Base-by-base conservation (phyloP, 2,888 invertebrate species). In the Platypus cylindrus region DNA sequence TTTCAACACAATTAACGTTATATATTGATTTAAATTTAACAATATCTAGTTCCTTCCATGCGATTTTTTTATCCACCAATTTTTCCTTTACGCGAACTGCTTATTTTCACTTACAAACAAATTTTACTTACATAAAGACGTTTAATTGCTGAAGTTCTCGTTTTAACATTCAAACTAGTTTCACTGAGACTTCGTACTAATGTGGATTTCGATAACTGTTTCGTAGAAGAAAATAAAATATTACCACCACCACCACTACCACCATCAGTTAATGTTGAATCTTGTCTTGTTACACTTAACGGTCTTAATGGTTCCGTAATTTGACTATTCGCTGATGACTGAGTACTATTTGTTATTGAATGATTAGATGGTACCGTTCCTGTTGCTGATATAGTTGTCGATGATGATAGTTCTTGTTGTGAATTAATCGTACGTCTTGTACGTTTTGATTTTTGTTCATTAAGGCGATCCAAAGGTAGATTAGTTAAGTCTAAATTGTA, bases 401-500 rank as follows among this genome's bases (percentile, higher is more conserved):
- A 18, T 1, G 52, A 46, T 3, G 48, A 47, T 35, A 36, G 49
- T 35, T 44, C 49, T 41, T 58, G 57, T 9, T 51, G 52, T 42
- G 35, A 32, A 3, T 45, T 45, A 2, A 50, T 43, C 11, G 47
- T 47, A 32, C 69, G 67, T 24, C 75, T 66, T 11, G 72, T 65
- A 40, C 73, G 72, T 57, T 82, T 84, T 15, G 75, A 73, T 52
- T 85, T 84, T 50, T 78, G 80, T 52, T 84, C 84, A 27, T 77
- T 79, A 29, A 86, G 64, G 20, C 84, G 68, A 51, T 85, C 85
- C 41, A 86, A 57, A 2, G 83, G 86, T 32, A 86, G 63, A 63
- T 93, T 91, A 30, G 81, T 79, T 45, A 97, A 65, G 65, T 97
- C 95, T 45, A 97, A 68, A 47, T 84, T 83, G 58, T 95, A 97